A percentile compares a stretch with the other conserved stretches of the same genome.
phyloP scores from a whole-genome alignment of 1,140 invertebrate species.

The Brachionus calyciflorus region DNA sequence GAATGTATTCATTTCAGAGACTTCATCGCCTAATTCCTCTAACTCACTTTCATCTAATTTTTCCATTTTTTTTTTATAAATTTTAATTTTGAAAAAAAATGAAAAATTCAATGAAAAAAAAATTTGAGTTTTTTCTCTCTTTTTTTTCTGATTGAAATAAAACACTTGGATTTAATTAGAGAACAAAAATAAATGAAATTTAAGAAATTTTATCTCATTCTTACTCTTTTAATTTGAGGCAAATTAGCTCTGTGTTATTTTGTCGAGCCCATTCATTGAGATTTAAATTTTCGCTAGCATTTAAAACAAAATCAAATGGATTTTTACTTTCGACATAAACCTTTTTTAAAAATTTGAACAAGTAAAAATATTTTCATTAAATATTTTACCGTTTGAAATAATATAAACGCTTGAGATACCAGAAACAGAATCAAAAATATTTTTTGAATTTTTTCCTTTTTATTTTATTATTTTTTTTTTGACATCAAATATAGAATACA shows the following conservation, averaged over 20 bases:
- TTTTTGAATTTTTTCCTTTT: no score
- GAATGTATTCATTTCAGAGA: conserved; percentile 13
- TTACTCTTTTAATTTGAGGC: conserved; percentile 16
- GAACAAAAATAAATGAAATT: neutral
- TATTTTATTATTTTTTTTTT: no score
- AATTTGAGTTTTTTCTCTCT: neutral
- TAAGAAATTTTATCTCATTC: neutral
- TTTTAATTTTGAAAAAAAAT: no score
- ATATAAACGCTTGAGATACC: no score
- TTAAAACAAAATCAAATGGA: conserved; percentile 20
- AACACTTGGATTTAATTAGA: conserved; percentile 25
- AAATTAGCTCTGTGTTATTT: conserved; percentile 13
- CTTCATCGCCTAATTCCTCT: conserved; percentile 1
- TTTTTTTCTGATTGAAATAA: conserved; percentile 8
- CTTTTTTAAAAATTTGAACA: neutral
- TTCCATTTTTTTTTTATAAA: neutral
- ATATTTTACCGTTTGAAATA: no score
- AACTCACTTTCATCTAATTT: conserved; percentile 14
- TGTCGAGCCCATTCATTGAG: neutral
- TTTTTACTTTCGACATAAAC: neutral
- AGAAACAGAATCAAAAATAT: no score
- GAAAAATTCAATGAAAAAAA: neutral
- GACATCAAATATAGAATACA: no score
- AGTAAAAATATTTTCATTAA: no score
- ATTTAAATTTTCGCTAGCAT: neutral